Evolutionary conservation across 2,888 invertebrate genomes (phyloP), one percentile per base, ranked within the genome.

Genomic region (Nemotelus nigrinus): DNA sequence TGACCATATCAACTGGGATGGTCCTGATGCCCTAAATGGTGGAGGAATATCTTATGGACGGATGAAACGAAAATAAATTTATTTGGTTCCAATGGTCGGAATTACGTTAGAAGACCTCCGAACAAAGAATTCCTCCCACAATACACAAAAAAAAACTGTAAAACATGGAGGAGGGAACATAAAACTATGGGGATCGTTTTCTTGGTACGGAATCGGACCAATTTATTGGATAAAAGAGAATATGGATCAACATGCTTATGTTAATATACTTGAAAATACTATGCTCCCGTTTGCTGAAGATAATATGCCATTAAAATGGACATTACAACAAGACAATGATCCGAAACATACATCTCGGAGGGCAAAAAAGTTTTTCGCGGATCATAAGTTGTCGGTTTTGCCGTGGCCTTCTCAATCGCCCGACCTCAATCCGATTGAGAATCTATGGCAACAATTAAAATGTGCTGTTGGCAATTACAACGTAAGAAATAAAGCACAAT

Each of bases 381-480:
- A 60, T 60, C 39, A 60, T 60, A 60, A 60, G 60, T 25, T 60
- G 39, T 60, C 25, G 60, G 60, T 60, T 60, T 60, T 53, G 10
- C 53, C 53, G 53, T 53, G 53, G 53, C 53, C 53, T 53, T 53
- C 53, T 25, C 25, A 25, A 25, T 25, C 25, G 25, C 25, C 25
- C 25, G 25, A 25, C 25, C 25, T 53, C 53, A 53, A 53, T 53
- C 53, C 53, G 53, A 53, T 53, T 53, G 53, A 53, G 53, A 53
- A 53, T 53, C 53, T 53, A 53, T 53, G 53, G 53, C 53, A 53
- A 53, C 53, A 53, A 53, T 53, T 53, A 53, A 53, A 53, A 53
- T 7, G 53, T 60, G 60, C 60, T n/a, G 60, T 60, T 60, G 60
- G 60, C 60, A n/a, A 60, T n/a, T 25, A 60, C 60, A 60, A 60